A percentile compares a stretch with the other conserved stretches of the same genome.
Evolutionary conservation across 2,113 vertebrate genomes (phyloP).

Genomic region (Daphoenositta chrysoptera): DNA sequence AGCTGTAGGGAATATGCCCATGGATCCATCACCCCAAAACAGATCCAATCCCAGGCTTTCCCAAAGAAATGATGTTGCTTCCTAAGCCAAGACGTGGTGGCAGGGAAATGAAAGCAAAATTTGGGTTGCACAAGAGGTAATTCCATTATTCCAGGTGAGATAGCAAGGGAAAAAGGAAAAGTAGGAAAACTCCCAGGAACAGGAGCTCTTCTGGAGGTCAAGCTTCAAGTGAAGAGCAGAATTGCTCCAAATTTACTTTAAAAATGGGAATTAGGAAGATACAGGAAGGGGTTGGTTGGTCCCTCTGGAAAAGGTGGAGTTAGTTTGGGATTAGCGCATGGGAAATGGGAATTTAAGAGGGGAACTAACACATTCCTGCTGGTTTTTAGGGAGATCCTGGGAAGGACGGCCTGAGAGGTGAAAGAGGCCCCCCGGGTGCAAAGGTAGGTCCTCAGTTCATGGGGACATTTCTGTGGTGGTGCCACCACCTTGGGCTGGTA

Average conservation of each 20-base stretch:
- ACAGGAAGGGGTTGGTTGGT: background rate
- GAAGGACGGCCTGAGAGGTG: conserved; percentile 65
- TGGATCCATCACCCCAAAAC: background rate
- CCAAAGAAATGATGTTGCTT: background rate
- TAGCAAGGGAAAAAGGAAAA: background rate
- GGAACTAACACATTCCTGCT: background rate
- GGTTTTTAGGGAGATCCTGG: conserved; percentile 67
- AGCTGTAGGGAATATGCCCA: background rate
- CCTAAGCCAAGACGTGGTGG: background rate
- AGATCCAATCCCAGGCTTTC: background rate
- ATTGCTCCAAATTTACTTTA: background rate
- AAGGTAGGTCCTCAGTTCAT: conserved; percentile 60
- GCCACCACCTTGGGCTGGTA: background rate
- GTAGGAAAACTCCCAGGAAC: background rate
- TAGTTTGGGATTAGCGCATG: fast-evolving
- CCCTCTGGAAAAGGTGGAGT: background rate
- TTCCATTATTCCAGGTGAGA: background rate
- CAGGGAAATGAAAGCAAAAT: background rate
- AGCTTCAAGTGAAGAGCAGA: background rate
- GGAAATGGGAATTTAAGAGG: background rate
- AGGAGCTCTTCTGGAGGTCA: fast-evolving
- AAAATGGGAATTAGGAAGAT: background rate
- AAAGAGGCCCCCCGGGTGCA: conserved; percentile 72
- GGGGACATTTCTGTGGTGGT: background rate
- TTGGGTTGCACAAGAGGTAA: fast-evolving